These are phyloP conservation scores for Mormyrus hasselquistii DNA, from an alignment of 2,797 vertebrate genomes.

Conservation along the genomic window DNA sequence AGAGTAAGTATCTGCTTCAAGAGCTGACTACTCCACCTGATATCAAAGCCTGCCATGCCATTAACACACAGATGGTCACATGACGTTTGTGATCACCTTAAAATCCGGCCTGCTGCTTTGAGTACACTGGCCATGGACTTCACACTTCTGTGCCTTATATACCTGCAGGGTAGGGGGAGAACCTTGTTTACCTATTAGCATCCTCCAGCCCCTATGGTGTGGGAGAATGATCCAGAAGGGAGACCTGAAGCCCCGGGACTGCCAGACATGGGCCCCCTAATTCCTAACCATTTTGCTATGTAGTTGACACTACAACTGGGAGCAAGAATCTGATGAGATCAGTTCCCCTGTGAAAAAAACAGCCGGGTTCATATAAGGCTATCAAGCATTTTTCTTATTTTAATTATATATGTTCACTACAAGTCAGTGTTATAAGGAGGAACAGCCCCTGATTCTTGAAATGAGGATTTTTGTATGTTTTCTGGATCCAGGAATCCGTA, in stretches of 20 bases:
- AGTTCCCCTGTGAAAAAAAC: neutral
- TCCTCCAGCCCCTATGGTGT: neutral
- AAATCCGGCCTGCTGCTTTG: neutral
- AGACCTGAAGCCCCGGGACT: neutral
- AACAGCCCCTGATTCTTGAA: neutral
- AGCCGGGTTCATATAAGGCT: neutral
- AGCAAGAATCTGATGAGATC: neutral
- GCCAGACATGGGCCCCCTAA: neutral
- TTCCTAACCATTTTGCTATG: neutral
- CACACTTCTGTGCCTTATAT: neutral
- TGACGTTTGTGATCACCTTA: neutral
- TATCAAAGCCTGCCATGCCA: too few relatives aligned
- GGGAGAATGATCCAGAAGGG: neutral
- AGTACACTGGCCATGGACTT: neutral
- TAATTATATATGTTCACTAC: neutral
- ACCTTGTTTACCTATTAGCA: neutral
- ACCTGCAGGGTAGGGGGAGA: neutral
- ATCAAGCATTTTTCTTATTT: neutral
- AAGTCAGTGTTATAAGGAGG: neutral
- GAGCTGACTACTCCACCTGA: neutral
- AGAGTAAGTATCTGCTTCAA: constrained; percentile 66
- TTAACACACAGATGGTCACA: neutral
- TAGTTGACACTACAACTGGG: neutral
- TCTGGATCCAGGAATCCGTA: constrained; percentile 72
- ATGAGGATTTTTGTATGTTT: neutral